Base-by-base conservation (phyloP, 2,888 invertebrate species). In the Lepidochrysops patricia region DNA sequence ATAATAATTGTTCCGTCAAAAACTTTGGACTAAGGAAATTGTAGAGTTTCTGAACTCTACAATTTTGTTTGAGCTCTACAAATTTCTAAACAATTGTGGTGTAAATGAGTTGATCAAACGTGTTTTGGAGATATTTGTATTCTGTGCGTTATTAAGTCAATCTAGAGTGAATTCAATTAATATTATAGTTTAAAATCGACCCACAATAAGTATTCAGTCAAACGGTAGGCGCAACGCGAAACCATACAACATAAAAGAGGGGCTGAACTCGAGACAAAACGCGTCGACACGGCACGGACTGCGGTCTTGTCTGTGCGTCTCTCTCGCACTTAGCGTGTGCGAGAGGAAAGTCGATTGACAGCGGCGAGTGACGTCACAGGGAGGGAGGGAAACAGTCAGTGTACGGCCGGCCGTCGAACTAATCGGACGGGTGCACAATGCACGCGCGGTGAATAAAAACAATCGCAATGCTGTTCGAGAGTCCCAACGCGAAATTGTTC, bases 391-490 rank as follows among this genome's bases (percentile, higher is more conserved):
- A 57, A 54, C 58, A 60, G 64, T 58, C 81, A 87, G 87, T 87
- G 70, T 73, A 74, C 84, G 81, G 83, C 84, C 80, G 79, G 78
- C 77, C 76, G 82, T 78, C 73, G 72, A 67, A 68, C 69, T 69
- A 74, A 62, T 72, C 73, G 78, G 76, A 80, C 81, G 77, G 67
- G 71, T 76, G 70, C 80, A 82, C 82, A 78, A 84, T 77, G 79
- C 75, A 76, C 77, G 75, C 84, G 79, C 83, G 84, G 82, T 83
- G 84, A 80, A 80, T 72, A 74, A 76, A 54, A 77, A 77, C 75
- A 77, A 72, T 76, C 82, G 82, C 82, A 80, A 93, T 93, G 93
- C 88, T 94, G 83, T 94, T 93, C 82, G 94, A 94, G 85, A 93
- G 91, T 90, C 93, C 93, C 76, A 91, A 91, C 76, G 93, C 93